Conservation (phyloP, 2,888 invertebrate species). For the Sesia bembeciformis region DNA sequence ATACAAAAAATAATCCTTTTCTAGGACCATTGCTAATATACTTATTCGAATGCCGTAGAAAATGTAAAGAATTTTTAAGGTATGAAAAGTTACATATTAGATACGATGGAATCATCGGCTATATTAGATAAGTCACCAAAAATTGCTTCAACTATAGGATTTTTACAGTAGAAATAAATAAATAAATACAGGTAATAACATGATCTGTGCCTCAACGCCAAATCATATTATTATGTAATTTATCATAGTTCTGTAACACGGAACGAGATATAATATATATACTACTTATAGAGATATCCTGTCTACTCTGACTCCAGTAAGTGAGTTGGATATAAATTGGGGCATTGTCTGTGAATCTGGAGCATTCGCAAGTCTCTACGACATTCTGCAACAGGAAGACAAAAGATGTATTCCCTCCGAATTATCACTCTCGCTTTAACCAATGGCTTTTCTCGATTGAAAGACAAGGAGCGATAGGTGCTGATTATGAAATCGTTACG, state of each 20-base stretch:
- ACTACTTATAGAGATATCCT: conserved; percentile 25
- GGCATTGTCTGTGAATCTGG: conserved; percentile 73
- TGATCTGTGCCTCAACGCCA: too few species aligned
- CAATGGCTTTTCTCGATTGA: conserved; percentile 14
- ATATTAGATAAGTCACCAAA: too few species aligned
- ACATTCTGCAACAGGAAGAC: conserved; percentile 50
- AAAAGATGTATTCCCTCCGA: conserved; percentile 25
- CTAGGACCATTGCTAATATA: too few species aligned
- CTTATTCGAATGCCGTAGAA: too few species aligned
- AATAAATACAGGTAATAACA: too few species aligned
- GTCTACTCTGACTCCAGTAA: conserved; percentile 58
- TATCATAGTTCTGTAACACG: neutral
- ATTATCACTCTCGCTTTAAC: conserved; percentile 21
- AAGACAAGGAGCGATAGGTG: conserved; percentile 31
- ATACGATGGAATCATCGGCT: too few species aligned
- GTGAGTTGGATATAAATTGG: conserved; percentile 74
- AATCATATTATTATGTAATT: neutral
- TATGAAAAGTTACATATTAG: too few species aligned
- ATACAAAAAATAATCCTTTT: neutral
- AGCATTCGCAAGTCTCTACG: conserved; percentile 54
- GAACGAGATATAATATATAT: neutral
- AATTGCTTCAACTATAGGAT: too few species aligned
- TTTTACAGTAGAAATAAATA: too few species aligned
- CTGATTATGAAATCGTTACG: conserved; percentile 46
- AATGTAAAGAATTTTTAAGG: too few species aligned